A percentile compares a stretch with the other conserved stretches of the same genome.
These are phyloP conservation scores for Geophilus truncorum DNA, from an alignment of 2,888 invertebrate species.

Conservation along the genomic window DNA sequence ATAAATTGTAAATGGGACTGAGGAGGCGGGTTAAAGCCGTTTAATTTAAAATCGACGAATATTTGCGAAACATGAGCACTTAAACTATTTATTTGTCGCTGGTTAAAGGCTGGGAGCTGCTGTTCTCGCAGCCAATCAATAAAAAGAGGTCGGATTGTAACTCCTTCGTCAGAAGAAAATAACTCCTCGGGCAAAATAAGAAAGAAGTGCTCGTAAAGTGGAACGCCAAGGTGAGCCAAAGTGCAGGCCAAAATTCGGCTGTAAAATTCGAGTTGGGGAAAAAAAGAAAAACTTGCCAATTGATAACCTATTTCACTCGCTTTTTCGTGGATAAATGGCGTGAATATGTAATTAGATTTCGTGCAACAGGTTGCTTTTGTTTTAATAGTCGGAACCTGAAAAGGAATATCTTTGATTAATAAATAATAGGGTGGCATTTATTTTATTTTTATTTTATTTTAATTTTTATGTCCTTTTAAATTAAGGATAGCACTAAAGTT, in stretches of 20 bases:
- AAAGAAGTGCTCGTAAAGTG: background rate
- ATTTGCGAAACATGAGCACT: conserved; percentile 30
- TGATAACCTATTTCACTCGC: background rate
- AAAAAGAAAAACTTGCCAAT: background rate
- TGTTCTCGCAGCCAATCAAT: conserved; percentile 14
- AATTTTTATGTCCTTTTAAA: background rate
- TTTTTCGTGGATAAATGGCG: background rate
- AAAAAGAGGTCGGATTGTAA: conserved; percentile 20
- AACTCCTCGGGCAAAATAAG: conserved; percentile 20
- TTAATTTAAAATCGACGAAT: conserved; percentile 36
- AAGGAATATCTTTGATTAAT: background rate
- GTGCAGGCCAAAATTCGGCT: conserved; percentile 7
- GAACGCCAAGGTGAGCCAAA: conserved; percentile 21
- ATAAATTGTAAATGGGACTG: conserved; percentile 30
- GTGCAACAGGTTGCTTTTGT: background rate
- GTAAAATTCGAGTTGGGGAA: background rate
- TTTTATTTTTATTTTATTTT: background rate
- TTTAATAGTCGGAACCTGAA: too few species aligned
- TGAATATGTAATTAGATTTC: background rate
- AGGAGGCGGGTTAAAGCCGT: conserved; percentile 3
- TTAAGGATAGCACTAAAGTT: background rate
- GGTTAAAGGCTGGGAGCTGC: conserved; percentile 9
- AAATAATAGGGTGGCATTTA: background rate
- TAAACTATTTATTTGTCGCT: conserved; percentile 27
- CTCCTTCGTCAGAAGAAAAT: conserved; percentile 4